phyloP scores from a whole-genome alignment of 2,888 invertebrate species.

The Parascotia fuliginaria region DNA sequence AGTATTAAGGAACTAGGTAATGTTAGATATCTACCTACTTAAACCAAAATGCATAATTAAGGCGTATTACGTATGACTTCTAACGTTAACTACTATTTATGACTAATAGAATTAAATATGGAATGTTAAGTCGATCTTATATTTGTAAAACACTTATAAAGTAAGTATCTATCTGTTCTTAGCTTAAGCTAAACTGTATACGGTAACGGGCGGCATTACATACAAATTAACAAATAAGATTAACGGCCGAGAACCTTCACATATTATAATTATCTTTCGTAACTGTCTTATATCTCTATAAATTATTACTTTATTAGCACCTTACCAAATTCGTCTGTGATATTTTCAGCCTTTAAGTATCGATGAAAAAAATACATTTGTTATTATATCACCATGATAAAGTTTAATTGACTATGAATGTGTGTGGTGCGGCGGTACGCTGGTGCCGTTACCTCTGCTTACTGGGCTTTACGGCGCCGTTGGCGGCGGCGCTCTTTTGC shows the following conservation, averaged over 20 bases:
- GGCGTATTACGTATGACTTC: constrained; percentile 55
- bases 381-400: constrained; percentile 73
- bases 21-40: constrained; percentile 49
- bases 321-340: constrained; percentile 83
- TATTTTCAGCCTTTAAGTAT: constrained; percentile 81
- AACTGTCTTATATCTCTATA: constrained; percentile 70
- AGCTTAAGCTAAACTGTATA: constrained; percentile 79
- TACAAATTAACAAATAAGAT: constrained; percentile 81
- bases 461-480: constrained; percentile 85
- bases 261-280: constrained; percentile 53
- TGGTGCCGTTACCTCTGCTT: constrained; percentile 79
- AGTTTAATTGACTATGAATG: constrained; percentile 77
- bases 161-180: constrained; percentile 72
- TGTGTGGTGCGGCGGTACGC: constrained; percentile 38
- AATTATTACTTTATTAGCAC: constrained; percentile 80
- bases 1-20: constrained; percentile 51
- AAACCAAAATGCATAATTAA: constrained; percentile 59
- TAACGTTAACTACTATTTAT: constrained; percentile 58
- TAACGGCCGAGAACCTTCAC: constrained; percentile 68
- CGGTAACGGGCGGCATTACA: constrained; percentile 84
- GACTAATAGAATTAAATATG: constrained; percentile 58
- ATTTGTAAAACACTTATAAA: constrained; percentile 54
- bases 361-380: constrained; percentile 63
- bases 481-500: constrained; percentile 90
- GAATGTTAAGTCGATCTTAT: constrained; percentile 58